Evolutionary conservation across 2,113 vertebrate species (phyloP).

Genomic region (Crotalus helleri): DNA sequence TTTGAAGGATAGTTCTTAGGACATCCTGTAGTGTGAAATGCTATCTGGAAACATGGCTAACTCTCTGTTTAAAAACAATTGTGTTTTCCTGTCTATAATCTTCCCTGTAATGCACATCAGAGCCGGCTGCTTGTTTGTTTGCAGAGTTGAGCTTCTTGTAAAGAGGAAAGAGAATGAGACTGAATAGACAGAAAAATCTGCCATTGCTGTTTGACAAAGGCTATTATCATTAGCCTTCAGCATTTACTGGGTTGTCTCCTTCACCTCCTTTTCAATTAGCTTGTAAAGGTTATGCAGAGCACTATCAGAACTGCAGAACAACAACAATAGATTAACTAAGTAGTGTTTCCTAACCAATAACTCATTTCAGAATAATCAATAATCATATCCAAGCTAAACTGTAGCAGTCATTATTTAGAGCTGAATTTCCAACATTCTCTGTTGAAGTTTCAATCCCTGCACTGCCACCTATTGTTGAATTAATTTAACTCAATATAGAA

Average conservation of each 20-base stretch:
- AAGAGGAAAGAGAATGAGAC: neutral
- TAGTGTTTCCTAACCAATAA: slow-evolving; percentile 12
- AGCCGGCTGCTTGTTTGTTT: neutral
- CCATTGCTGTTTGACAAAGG: slow-evolving; percentile 6
- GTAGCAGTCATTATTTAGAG: slow-evolving; percentile 4
- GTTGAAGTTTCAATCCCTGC: neutral
- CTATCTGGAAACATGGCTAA: neutral
- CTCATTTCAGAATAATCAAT: slow-evolving; percentile 17
- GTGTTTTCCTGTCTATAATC: neutral
- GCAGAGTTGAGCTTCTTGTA: neutral
- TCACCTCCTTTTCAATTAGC: slow-evolving; percentile 5
- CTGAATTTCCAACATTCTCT: neutral
- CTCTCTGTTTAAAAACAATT: neutral
- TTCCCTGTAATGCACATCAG: neutral
- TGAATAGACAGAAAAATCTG: neutral
- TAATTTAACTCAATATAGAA: slow-evolving; percentile 5
- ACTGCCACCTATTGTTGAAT: neutral
- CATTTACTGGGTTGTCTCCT: neutral
- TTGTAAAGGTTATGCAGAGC: neutral
- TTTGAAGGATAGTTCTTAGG: neutral
- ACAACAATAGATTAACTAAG: slow-evolving; percentile 14
- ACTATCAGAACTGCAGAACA: neutral
- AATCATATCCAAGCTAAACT: slow-evolving; percentile 7
- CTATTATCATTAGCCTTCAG: neutral
- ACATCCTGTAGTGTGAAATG: neutral